A percentile compares a stretch with the other conserved stretches of the same genome.
Conservation (phyloP, 35 echinoderm and acorn worm genomes). For the Nesometra sesokonis region DNA sequence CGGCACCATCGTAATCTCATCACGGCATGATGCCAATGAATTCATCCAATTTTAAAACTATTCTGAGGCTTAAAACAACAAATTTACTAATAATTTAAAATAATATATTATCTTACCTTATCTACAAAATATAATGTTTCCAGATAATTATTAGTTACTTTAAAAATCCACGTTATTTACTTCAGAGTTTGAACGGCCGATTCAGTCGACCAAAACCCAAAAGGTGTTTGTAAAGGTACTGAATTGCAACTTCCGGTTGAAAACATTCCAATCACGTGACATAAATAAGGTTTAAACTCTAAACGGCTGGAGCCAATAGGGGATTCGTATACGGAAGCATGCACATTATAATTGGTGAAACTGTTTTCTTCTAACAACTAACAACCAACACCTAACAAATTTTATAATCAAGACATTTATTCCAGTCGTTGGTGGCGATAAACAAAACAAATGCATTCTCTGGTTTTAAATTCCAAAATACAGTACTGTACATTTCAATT, state of each 20-base stretch:
- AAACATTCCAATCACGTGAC: neutral
- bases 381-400: neutral
- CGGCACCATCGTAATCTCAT: too few relatives aligned
- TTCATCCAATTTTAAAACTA: too few relatives aligned
- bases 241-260: neutral
- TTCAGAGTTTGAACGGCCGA: neutral
- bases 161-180: neutral
- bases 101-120: neutral
- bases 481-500: too few relatives aligned
- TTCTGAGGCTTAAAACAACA: neutral
- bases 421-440: neutral
- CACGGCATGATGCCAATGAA: too few relatives aligned
- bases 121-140: neutral
- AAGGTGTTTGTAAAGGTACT: neutral
- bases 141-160: neutral
- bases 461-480: too few relatives aligned
- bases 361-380: neutral
- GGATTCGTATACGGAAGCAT: neutral
- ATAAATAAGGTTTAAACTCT: neutral
- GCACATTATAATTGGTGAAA: neutral
- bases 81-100: neutral
- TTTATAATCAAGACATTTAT: neutral
- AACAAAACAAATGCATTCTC: too few relatives aligned
- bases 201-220: neutral
- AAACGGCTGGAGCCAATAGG: neutral